Evolutionary conservation across 64 coral and sea anemone genomes (phyloP).

Genomic region (Astreopora myriophthalma): DNA sequence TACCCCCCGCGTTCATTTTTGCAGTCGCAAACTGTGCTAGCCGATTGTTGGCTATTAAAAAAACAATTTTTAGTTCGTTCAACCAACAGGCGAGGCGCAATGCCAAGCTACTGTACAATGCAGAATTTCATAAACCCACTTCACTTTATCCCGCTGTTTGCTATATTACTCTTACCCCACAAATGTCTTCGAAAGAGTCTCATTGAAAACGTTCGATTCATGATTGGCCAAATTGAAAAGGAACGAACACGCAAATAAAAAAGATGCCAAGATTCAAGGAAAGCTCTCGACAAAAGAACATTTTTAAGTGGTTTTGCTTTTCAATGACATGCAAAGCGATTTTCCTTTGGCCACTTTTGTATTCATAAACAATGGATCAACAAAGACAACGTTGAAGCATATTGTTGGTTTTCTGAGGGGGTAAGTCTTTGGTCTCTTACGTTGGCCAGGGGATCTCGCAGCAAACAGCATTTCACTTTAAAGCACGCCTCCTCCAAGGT

Average conservation of each 20-base stretch:
- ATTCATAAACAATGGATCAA: conserved; percentile 3
- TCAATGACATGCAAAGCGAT: conserved; percentile 30
- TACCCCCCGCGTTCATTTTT: neutral
- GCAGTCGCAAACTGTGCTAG: neutral
- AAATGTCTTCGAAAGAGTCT: neutral
- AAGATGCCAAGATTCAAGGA: neutral
- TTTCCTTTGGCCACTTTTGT: conserved; percentile 13
- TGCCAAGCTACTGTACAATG: conserved; percentile 10
- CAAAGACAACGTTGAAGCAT: neutral
- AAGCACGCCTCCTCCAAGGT: neutral
- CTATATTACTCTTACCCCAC: neutral
- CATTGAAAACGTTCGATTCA: neutral
- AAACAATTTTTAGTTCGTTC: conserved; percentile 15
- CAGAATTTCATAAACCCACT: conserved; percentile 28
- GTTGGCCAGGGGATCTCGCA: too few relatives aligned
- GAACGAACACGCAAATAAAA: neutral
- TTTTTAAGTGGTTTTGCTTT: conserved; percentile 15
- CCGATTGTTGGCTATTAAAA: conserved; percentile 25
- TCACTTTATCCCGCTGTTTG: conserved; percentile 1
- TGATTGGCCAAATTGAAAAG: neutral
- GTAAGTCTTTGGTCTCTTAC: neutral
- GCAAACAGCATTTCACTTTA: neutral
- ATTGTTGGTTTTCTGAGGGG: neutral
- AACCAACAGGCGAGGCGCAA: conserved; percentile 3
- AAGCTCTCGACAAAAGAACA: conserved; percentile 7